Evolutionary conservation across 1,140 invertebrate genomes (phyloP).

Genomic region (Caenorhabditis latens): DNA sequence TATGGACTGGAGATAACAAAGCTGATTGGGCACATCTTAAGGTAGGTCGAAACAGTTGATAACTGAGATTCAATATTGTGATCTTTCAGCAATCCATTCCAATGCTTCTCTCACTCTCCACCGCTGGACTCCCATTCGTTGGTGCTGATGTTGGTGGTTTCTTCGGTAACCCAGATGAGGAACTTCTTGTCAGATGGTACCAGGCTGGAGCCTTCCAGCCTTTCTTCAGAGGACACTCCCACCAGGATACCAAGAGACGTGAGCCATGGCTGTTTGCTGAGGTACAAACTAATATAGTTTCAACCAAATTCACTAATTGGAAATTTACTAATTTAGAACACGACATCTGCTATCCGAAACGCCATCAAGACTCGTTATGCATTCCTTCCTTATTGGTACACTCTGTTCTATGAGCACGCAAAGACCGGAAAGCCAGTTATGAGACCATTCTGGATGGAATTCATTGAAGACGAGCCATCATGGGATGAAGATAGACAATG

Average conservation of each 20-base stretch:
- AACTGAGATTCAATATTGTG: too few relatives aligned
- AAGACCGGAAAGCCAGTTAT: slow-evolving; percentile 86
- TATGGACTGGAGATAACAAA: slow-evolving; percentile 98
- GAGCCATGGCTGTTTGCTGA: slow-evolving; percentile 95
- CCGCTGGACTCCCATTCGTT: slow-evolving; percentile 92
- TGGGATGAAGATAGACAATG: slow-evolving; percentile 77
- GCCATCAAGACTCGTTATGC: slow-evolving; percentile 88
- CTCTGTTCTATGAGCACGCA: slow-evolving; percentile 92
- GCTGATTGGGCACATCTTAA: slow-evolving; percentile 89
- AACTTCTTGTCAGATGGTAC: slow-evolving; percentile 92
- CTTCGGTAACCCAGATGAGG: slow-evolving; percentile 93
- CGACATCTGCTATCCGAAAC: slow-evolving; percentile 83
- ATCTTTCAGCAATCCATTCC: slow-evolving; percentile 84
- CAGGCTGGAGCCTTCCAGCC: slow-evolving; percentile 88
- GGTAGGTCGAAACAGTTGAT: background rate
- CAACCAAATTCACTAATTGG: slow-evolving; percentile 53
- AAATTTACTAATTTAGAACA: slow-evolving; percentile 39
- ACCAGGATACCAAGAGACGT: slow-evolving; percentile 92
- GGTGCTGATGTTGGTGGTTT: slow-evolving; percentile 98
- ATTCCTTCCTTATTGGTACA: slow-evolving; percentile 93
- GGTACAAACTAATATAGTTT: slow-evolving; percentile 80
- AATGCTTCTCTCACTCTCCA: slow-evolving; percentile 91
- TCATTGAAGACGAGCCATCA: slow-evolving; percentile 84
- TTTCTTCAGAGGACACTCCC: slow-evolving; percentile 85
- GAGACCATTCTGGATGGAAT: slow-evolving; percentile 90